Conservation (phyloP, 2,113 vertebrate species). For the Glaucomys volans region DNA sequence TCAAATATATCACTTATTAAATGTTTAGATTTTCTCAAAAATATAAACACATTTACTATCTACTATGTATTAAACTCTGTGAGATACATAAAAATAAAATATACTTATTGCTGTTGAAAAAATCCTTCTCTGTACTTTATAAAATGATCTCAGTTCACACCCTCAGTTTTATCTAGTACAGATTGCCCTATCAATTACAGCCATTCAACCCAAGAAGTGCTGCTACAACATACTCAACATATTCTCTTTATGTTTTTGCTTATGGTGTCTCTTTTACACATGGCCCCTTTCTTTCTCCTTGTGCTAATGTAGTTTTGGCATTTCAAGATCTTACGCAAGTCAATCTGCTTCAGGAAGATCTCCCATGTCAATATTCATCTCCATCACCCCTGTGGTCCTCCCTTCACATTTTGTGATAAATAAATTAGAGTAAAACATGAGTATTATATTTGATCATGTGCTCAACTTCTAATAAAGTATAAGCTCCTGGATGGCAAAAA, state of each 20-base stretch:
- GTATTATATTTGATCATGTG: background rate
- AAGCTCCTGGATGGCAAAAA: background rate
- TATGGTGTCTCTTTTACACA: background rate
- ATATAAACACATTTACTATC: too few relatives aligned
- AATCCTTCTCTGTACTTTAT: background rate
- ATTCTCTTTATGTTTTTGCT: slow-evolving; percentile 1
- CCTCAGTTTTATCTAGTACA: background rate
- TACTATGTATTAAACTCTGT: too few relatives aligned
- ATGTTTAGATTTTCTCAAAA: too few relatives aligned
- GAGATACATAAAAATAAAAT: background rate
- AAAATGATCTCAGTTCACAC: background rate
- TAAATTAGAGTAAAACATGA: background rate
- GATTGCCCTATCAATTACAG: background rate
- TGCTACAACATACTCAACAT: background rate
- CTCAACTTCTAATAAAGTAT: background rate
- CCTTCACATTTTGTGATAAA: background rate
- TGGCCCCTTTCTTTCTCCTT: background rate
- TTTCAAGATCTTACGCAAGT: slow-evolving; percentile 5
- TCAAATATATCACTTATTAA: too few relatives aligned
- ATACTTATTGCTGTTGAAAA: background rate
- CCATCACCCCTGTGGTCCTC: background rate
- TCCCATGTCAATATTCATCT: background rate
- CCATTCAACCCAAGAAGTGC: background rate
- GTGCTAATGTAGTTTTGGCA: background rate
- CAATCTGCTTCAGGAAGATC: background rate